These are phyloP conservation scores for Ceratina calcarata DNA, from an alignment of 1,140 invertebrate species.

Conservation along the genomic window DNA sequence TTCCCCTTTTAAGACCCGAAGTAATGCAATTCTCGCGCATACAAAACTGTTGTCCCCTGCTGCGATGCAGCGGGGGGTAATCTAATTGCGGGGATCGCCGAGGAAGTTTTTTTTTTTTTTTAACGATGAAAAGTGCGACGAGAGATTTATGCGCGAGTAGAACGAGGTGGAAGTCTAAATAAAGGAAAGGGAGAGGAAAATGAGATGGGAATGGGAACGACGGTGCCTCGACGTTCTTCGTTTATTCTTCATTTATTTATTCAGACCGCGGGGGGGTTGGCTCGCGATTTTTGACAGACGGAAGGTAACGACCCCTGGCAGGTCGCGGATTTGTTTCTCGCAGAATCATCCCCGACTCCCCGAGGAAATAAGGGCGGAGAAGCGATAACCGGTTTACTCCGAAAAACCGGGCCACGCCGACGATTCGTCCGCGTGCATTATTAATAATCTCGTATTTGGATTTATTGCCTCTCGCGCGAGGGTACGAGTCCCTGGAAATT, in stretches of 20 bases:
- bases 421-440: slow-evolving; percentile 60
- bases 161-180: not conserved
- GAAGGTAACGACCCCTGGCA: slow-evolving; percentile 8
- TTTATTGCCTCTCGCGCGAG: slow-evolving; percentile 42
- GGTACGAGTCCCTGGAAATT: not conserved
- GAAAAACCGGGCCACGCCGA: slow-evolving; percentile 42
- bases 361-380: slow-evolving; percentile 55
- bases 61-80: no score
- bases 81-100: no score
- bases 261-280: slow-evolving; percentile 16
- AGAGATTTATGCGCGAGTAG: not conserved
- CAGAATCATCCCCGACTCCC: slow-evolving; percentile 27
- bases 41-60: no score
- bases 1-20: not conserved
- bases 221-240: slow-evolving; percentile 44
- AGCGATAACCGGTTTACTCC: slow-evolving; percentile 55
- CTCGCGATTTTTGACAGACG: slow-evolving; percentile 59
- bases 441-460: slow-evolving; percentile 55
- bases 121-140: not conserved
- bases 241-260: slow-evolving; percentile 62
- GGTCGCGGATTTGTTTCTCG: slow-evolving; percentile 34
- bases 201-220: not conserved
- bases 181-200: not conserved
- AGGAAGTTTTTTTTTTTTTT: not conserved
- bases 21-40: no score